Base-by-base conservation (phyloP, 2,113 vertebrate genomes). In the Noctilio leporinus region DNA sequence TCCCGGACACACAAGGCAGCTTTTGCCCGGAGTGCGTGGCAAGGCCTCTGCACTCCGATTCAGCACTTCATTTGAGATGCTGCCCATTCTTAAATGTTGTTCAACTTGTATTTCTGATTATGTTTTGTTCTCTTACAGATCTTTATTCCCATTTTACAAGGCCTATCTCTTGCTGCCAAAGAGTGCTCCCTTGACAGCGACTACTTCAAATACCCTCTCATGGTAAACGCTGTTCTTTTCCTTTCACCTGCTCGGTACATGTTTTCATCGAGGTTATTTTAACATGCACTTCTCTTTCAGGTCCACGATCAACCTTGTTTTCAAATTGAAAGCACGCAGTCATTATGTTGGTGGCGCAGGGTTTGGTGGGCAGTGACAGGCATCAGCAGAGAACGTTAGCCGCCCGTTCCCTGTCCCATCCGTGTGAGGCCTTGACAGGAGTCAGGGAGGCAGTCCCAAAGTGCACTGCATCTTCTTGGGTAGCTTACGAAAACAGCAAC, bases 161-260 rank as follows among this genome's bases (percentile, higher is more conserved):
- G 99, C 85, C 98, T 99, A 97, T 99, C 99, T 95, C 97, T 98
- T 95, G 99, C 99, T 97, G 99, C 99, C 95, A 99, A 99, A 99
- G 99, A 99, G 97, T 99, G 99, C 97, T 99, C 99, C 93, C 99
- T 99, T 10, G 99, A 99, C 89, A 99, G 99, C 87, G 99, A 99
- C 98, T 99, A 99, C 98, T 99, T 99, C 98, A 99, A 99, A 98
- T 99, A 99, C 81, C 99, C 99, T 17, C 98, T 99, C 53, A 99
- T 99, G 99, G 99, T 99, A 98, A 99, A 2, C 26, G 38, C 51
- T 28, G 24, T 67, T 78, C 35, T 69, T 91, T 91, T 76, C 75
- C 38, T 62, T 78, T 65, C 75, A 75, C 43, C 55, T 43, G 6
- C 75, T 91, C 40, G 12, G 3, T 49, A 22, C 4, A 28, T 91